Evolutionary conservation across 2,797 vertebrate genomes (phyloP), one percentile per base, ranked within the genome.

Genomic region (Trematomus bernacchii): DNA sequence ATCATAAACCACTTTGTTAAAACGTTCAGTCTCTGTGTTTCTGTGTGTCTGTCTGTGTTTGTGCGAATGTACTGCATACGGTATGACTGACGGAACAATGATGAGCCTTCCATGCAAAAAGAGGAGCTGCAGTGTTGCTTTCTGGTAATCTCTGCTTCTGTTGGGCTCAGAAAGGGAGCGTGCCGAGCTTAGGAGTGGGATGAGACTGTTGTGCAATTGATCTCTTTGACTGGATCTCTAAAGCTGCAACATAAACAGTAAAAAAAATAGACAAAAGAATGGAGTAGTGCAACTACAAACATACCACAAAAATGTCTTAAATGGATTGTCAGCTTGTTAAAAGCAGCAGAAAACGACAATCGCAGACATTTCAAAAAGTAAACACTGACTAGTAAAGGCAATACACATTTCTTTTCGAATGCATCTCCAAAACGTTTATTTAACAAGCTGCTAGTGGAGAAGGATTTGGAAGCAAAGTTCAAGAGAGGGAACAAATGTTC

Each of bases 181-280:
- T 77, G 76, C 48, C 59, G 76, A 60, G 80, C 73, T 81, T 77
- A 71, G 46, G 30, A 68, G 37, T 53, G 43, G 70, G 74, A 85
- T 86, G 78, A 81, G 73, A 70, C 67, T 64, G 75, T 48, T 86
- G 69, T 73, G 80, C 58, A 71, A 79, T 64, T 79, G 71, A 85
- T 88, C 79, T 71, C 33, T 83, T 71, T 86, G 71, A 79, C 69
- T 83, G 73, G 62, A 71, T 61, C 60, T 58, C 59, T 53, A 80
- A 73, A 73, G 83, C 78, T 80, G 76, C 59, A 79, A 82, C 54
- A 68, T 62, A 68, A 79, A 62, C 65, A 76, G 47, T 40, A 59
- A 53, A 61, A 70, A 66, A 19, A 55, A 71, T 40, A 15, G 21
- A 73, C 21, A 71, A 64, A 33, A 73, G 30, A 67, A 65, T 0